phyloP scores from a whole-genome alignment of 2,888 invertebrate species.

The Philereme vetulata region DNA sequence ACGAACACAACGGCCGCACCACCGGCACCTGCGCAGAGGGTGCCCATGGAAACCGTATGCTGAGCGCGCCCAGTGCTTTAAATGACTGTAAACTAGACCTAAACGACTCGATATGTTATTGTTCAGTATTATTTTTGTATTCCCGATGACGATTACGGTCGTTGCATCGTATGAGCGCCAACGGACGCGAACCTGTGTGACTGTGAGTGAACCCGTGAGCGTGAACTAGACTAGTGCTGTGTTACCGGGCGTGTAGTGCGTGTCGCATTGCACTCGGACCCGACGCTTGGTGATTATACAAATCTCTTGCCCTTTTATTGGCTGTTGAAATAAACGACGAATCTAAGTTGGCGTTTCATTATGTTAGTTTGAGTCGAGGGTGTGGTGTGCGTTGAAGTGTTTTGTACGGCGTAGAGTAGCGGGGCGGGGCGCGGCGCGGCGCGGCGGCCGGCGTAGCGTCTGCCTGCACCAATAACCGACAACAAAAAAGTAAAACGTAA shows the following conservation, averaged over 20 bases:
- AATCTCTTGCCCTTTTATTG: slow-evolving; percentile 66
- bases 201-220: neutral
- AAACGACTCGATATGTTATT: slow-evolving; percentile 55
- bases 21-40: slow-evolving; percentile 81
- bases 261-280: neutral
- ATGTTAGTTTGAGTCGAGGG: slow-evolving; percentile 7
- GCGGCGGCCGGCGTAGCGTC: neutral
- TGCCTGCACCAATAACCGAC: too few relatives aligned
- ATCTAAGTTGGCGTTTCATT: slow-evolving; percentile 41
- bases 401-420: slow-evolving; percentile 37
- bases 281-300: slow-evolving; percentile 31
- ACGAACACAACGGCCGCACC: slow-evolving; percentile 88
- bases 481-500: too few relatives aligned
- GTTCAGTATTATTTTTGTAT: slow-evolving; percentile 77
- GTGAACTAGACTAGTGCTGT: neutral
- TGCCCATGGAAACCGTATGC: slow-evolving; percentile 86
- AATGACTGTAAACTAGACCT: slow-evolving; percentile 46
- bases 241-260: neutral
- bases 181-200: neutral
- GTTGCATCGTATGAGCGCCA: slow-evolving; percentile 41
- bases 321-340: slow-evolving; percentile 65
- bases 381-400: slow-evolving; percentile 65
- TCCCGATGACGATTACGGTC: slow-evolving; percentile 60
- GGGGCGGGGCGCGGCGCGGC: slow-evolving; percentile 10
- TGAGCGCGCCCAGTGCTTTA: slow-evolving; percentile 57